These are phyloP conservation scores for Aphis craccivora DNA, from an alignment of 1,140 invertebrate species.

Conservation along the genomic window DNA sequence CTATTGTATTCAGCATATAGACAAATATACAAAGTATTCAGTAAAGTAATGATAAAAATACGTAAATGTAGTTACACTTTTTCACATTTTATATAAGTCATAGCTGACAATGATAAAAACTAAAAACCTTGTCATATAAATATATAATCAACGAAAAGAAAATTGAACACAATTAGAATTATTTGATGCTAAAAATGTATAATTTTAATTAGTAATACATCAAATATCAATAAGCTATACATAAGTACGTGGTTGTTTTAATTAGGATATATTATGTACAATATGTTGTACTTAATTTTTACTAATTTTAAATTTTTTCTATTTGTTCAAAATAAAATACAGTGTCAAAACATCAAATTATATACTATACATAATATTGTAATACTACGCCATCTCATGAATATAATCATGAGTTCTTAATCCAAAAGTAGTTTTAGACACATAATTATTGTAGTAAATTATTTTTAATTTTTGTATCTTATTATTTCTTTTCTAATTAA, in stretches of 20 bases:
- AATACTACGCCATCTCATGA: constrained; percentile 30
- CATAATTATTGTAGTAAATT: constrained; percentile 55
- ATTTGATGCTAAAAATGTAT: neutral
- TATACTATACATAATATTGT: neutral
- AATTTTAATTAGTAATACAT: neutral
- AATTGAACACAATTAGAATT: too few relatives aligned
- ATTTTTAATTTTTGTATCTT: constrained; percentile 48
- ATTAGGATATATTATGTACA: neutral
- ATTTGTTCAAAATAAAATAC: neutral
- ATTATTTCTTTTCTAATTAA: constrained; percentile 50
- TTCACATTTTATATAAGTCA: too few relatives aligned
- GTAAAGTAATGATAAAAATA: too few relatives aligned
- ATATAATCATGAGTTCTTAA: constrained; percentile 46
- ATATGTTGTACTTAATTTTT: neutral
- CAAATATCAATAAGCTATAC: neutral
- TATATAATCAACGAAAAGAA: too few relatives aligned
- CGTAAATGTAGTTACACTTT: too few relatives aligned
- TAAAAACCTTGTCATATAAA: too few relatives aligned
- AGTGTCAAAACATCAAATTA: constrained; percentile 16
- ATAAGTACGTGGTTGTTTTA: neutral
- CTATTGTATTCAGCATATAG: too few relatives aligned
- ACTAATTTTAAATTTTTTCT: neutral
- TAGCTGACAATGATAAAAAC: too few relatives aligned
- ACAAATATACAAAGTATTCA: too few relatives aligned
- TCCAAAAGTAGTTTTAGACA: constrained; percentile 34